phyloP scores from a whole-genome alignment of 2,113 vertebrate species.

The Heliornis fulica region DNA sequence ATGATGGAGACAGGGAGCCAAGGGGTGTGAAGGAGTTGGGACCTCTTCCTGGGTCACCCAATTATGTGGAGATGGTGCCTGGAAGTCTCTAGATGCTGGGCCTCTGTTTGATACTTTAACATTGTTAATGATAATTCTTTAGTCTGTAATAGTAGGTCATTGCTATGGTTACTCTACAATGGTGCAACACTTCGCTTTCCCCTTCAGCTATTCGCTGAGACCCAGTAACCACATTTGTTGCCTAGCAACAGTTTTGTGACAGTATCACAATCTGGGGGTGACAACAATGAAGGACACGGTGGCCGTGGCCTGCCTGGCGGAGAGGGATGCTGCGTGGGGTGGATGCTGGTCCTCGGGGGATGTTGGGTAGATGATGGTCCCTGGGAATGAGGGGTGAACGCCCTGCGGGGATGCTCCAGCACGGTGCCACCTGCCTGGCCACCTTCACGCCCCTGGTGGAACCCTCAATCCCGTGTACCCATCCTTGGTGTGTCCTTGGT shows the following conservation, averaged over 20 bases:
- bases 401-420: not conserved
- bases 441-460: fast-evolving
- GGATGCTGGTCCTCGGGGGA: not conserved
- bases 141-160: conserved; percentile 87
- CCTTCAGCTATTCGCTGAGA: conserved; percentile 83
- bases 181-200: conserved; percentile 82
- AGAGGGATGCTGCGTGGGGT: conserved; percentile 10
- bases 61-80: conserved; percentile 68
- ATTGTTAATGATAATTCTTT: conserved; percentile 85
- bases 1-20: not conserved
- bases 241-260: conserved; percentile 85
- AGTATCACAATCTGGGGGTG: conserved; percentile 78
- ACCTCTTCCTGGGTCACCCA: conserved; percentile 45
- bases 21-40: conserved; percentile 22
- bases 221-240: conserved; percentile 82
- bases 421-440: fast-evolving
- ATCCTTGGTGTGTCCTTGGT: not conserved
- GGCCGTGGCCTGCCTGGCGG: conserved; percentile 36
- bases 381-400: fast-evolving
- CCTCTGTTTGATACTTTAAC: conserved; percentile 79
- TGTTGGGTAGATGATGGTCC: not conserved
- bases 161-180: conserved; percentile 88
- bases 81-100: conserved; percentile 64
- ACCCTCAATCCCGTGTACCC: not conserved
- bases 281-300: conserved; percentile 77